Percentiles rank a stretch among this genome's conserved stretches.
phyloP scores from a whole-genome alignment of 2,113 vertebrate species.

The Rhinolophus ferrumequinum region DNA sequence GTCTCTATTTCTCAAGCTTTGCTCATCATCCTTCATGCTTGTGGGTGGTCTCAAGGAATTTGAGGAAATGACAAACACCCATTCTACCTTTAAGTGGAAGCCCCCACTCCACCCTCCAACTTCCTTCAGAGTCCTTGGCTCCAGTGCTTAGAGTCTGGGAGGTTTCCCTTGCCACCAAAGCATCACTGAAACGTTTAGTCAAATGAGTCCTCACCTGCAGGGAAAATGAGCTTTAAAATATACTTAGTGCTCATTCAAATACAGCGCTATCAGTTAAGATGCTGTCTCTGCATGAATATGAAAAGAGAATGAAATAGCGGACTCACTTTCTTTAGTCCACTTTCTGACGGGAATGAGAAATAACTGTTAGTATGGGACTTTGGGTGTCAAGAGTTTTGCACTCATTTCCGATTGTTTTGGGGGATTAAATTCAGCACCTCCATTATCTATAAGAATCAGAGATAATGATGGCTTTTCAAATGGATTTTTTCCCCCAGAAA shows the following conservation, averaged over 20 bases:
- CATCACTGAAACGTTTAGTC: not conserved
- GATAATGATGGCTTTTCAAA: not conserved
- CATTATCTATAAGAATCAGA: slow-evolving; percentile 46
- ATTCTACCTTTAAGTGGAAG: not conserved
- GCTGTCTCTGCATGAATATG: not conserved
- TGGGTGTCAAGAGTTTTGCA: not conserved
- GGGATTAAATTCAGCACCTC: not conserved
- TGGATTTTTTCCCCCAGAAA: not conserved
- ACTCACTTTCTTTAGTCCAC: not conserved
- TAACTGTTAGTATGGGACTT: not conserved
- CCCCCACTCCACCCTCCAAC: not conserved
- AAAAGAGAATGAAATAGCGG: not conserved
- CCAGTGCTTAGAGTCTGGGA: not conserved
- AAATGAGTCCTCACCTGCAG: not conserved
- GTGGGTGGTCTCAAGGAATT: slow-evolving; percentile 75
- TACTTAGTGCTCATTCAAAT: not conserved
- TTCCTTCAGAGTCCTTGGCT: not conserved
- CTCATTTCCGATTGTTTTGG: not conserved
- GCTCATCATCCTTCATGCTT: not conserved
- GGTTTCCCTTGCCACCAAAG: not conserved
- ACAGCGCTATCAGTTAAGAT: not conserved
- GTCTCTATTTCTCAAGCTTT: slow-evolving; percentile 40
- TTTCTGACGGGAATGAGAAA: not conserved
- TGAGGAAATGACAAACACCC: not conserved
- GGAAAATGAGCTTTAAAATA: not conserved